Percentiles rank a stretch among this genome's conserved stretches.
These are phyloP conservation scores for Aphodius sticticus DNA, from an alignment of 2,888 invertebrate genomes.

Conservation along the genomic window DNA sequence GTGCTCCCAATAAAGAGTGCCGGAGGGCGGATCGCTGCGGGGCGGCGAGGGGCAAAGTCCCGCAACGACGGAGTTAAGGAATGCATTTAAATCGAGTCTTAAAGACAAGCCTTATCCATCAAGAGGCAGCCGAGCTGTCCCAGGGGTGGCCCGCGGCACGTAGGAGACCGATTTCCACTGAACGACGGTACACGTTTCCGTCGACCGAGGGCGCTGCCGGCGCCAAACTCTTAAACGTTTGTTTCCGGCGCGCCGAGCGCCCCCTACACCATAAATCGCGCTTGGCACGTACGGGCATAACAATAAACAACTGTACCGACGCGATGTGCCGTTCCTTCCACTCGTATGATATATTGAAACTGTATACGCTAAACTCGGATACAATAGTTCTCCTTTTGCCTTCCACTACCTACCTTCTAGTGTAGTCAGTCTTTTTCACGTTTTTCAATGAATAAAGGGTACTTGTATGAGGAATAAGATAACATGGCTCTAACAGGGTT, in stretches of 20 bases:
- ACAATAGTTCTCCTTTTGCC: not conserved
- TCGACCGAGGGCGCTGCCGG: conserved; percentile 20
- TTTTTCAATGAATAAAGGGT: not conserved
- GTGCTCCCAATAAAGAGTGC: conserved; percentile 40
- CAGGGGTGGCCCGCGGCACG: conserved; percentile 48
- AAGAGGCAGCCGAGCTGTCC: conserved; percentile 51
- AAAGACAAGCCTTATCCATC: conserved; percentile 56
- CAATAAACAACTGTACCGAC: conserved; percentile 28
- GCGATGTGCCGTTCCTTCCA: conserved; percentile 14
- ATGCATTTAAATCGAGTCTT: conserved; percentile 57
- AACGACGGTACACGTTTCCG: conserved; percentile 33
- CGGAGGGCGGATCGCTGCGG: not conserved
- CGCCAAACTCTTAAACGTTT: conserved; percentile 33
- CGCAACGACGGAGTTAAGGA: conserved; percentile 51
- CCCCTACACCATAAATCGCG: conserved; percentile 28
- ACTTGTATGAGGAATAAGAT: not conserved
- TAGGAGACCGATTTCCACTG: conserved; percentile 38
- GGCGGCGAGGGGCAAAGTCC: conserved; percentile 37
- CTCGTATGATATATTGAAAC: conserved; percentile 19
- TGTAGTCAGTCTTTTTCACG: too few species aligned
- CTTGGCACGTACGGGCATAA: conserved; percentile 30
- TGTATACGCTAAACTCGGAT: not conserved
- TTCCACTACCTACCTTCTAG: not conserved
- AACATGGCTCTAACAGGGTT: not conserved
- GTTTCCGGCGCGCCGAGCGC: conserved; percentile 22